Percentiles rank a stretch among this genome's conserved stretches.
Conservation (phyloP, 2,113 vertebrate genomes). For the Orcinus orca region DNA sequence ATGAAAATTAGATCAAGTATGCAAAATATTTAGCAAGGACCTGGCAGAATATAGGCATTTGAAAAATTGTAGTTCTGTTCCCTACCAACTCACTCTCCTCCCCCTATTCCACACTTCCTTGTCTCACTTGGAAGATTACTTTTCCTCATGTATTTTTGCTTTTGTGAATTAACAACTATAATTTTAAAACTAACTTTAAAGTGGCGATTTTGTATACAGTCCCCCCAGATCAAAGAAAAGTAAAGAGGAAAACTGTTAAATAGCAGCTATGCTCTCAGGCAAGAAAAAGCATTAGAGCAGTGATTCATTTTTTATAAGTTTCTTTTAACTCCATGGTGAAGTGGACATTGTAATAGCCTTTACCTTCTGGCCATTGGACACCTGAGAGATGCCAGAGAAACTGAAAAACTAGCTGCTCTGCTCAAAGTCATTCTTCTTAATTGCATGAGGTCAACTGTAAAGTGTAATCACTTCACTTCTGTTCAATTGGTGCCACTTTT, state of each 20-base stretch:
- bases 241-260: slow-evolving; percentile 32
- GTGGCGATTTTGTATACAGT: slow-evolving; percentile 31
- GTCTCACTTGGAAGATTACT: not conserved
- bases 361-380: slow-evolving; percentile 14
- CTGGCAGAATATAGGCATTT: not conserved
- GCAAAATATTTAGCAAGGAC: not conserved
- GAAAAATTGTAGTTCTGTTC: not conserved
- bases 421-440: slow-evolving; percentile 51
- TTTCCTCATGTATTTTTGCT: slow-evolving; percentile 20
- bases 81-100: not conserved
- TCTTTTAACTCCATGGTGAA: slow-evolving; percentile 47
- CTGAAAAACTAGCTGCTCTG: slow-evolving; percentile 28
- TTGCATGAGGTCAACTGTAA: slow-evolving; percentile 50
- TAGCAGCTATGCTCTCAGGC: not conserved
- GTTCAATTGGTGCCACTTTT: slow-evolving; percentile 41
- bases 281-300: not conserved
- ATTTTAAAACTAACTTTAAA: slow-evolving; percentile 38
- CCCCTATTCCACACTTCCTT: not conserved
- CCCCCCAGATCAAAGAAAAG: not conserved
- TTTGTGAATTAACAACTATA: not conserved
- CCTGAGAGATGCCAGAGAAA: slow-evolving; percentile 29
- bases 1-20: not conserved
- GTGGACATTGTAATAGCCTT: not conserved
- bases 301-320: slow-evolving; percentile 27
- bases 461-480: slow-evolving; percentile 15